Evolutionary conservation across 2,113 vertebrate species (phyloP).

Genomic region (Acanthisitta chloris): DNA sequence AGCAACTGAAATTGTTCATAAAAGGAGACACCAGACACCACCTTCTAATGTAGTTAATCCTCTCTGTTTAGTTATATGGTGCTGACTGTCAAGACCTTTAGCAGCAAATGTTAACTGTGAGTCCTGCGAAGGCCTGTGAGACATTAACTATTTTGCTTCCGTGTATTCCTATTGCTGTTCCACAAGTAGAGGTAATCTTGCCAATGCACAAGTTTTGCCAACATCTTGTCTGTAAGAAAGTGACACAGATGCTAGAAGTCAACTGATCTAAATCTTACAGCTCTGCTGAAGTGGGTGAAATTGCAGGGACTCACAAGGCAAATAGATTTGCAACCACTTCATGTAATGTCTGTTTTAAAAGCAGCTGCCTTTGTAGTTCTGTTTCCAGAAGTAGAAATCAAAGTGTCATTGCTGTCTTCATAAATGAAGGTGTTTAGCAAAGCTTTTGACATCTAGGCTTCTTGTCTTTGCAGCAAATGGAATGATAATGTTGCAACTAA

Average conservation of each 20-base stretch:
- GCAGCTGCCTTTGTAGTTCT: not conserved
- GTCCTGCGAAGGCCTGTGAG: not conserved
- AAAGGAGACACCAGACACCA: not conserved
- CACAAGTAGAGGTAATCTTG: not conserved
- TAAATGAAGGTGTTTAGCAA: not conserved
- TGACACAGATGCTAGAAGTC: not conserved
- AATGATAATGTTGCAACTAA: not conserved
- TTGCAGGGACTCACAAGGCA: not conserved
- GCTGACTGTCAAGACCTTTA: not conserved
- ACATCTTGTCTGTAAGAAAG: not conserved
- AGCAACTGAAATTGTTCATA: not conserved
- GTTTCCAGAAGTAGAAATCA: not conserved
- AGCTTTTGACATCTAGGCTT: not conserved
- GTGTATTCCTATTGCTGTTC: not conserved
- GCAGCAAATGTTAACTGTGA: not conserved
- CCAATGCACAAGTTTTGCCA: not conserved
- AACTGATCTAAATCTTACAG: not conserved
- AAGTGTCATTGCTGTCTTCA: not conserved
- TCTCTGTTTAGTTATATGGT: not conserved
- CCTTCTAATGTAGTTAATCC: not conserved
- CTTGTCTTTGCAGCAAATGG: not conserved
- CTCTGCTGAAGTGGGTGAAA: not conserved
- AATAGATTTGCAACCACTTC: not conserved
- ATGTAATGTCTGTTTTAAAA: not conserved
- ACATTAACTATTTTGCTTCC: not conserved